These are phyloP conservation scores for Ectemnius lituratus DNA, from an alignment of 2,888 invertebrate species.

Conservation along the genomic window DNA sequence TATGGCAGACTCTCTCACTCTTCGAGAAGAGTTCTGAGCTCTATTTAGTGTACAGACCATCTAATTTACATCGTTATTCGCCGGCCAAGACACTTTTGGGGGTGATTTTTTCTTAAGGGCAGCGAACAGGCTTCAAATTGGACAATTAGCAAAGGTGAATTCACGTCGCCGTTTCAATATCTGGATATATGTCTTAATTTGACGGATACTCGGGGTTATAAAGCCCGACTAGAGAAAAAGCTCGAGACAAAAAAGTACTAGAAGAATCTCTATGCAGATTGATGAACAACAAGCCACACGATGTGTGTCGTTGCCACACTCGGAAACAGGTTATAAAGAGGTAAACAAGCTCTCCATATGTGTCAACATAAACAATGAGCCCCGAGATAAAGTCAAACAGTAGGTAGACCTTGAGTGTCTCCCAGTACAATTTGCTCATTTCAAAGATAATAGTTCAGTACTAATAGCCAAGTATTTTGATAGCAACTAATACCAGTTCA, in stretches of 20 bases:
- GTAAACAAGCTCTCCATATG: constrained; percentile 40
- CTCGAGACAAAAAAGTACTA: not conserved
- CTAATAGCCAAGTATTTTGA: no score
- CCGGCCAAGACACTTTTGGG: constrained; percentile 6
- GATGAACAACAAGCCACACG: not conserved
- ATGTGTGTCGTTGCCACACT: constrained; percentile 10
- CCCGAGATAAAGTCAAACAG: no score
- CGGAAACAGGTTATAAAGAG: constrained; percentile 56
- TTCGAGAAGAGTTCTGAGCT: not conserved
- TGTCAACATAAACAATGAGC: no score
- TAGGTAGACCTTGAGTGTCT: no score
- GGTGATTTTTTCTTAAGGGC: not conserved
- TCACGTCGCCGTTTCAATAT: no score
- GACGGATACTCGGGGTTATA: no score
- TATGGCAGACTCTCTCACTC: not conserved
- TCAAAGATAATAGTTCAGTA: no score
- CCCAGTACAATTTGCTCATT: no score
- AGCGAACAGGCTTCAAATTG: constrained; percentile 24
- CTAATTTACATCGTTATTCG: constrained; percentile 7
- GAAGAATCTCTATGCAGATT: not conserved
- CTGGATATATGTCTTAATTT: no score
- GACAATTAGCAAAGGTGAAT: constrained; percentile 32
- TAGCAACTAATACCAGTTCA: no score
- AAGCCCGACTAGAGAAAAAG: no score
- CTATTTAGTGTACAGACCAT: not conserved